Percentiles rank a stretch among this genome's conserved stretches.
These are phyloP conservation scores for Ptychobarbus kaznakovi DNA, from an alignment of 2,797 vertebrate species.

Conservation along the genomic window DNA sequence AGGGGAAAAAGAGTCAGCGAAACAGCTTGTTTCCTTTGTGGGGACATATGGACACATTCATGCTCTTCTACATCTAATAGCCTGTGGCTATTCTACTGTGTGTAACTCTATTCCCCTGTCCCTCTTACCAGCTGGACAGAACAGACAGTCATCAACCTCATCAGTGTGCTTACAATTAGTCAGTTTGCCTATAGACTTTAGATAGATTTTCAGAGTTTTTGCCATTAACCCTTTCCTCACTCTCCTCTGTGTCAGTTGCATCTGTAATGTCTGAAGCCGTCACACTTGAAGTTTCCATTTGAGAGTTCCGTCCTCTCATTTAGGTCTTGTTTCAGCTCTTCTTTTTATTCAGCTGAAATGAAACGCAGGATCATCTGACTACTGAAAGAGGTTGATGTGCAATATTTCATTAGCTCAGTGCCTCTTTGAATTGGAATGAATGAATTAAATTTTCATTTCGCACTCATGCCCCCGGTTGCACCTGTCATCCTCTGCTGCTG, in stretches of 20 bases:
- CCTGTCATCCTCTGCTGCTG: constrained; percentile 50
- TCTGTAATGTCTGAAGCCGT: not conserved
- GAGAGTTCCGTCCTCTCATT: not conserved
- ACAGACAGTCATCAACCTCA: constrained; percentile 19
- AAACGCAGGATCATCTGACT: constrained; percentile 10
- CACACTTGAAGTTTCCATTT: not conserved
- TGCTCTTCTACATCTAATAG: constrained; percentile 47
- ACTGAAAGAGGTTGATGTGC: constrained; percentile 9
- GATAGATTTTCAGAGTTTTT: not conserved
- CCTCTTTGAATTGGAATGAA: constrained; percentile 15
- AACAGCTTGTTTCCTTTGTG: constrained; percentile 59
- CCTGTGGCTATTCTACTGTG: constrained; percentile 56
- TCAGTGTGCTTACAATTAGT: not conserved
- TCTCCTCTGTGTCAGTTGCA: not conserved
- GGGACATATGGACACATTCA: constrained; percentile 59
- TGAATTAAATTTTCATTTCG: constrained; percentile 49
- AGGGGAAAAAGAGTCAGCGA: constrained; percentile 38
- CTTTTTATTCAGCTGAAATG: constrained; percentile 7
- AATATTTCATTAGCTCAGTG: constrained; percentile 28
- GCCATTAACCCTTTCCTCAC: not conserved
- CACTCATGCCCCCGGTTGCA: constrained; percentile 44
- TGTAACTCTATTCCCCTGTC: constrained; percentile 64
- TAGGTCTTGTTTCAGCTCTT: not conserved
- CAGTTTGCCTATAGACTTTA: not conserved
- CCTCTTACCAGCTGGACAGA: constrained; percentile 67